Evolutionary conservation across 2,797 vertebrate genomes (phyloP), one percentile per base, ranked within the genome.

Genomic region (Antennarius maculatus): DNA sequence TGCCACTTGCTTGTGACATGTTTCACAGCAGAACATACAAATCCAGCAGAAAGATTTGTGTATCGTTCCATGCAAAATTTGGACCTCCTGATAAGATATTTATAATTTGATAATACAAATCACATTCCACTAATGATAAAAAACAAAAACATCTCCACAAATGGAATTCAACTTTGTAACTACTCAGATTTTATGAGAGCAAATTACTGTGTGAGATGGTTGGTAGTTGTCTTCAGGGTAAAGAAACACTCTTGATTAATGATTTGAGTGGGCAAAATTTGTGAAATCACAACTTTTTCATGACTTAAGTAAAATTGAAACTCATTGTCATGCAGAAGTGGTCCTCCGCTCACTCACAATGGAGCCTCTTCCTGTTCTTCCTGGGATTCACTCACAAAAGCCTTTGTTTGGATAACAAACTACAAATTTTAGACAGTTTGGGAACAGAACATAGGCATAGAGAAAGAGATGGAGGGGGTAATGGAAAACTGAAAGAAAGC

Each of bases 351-450:
- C 54, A 79, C 62, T 76, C 80, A 64, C 28, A 74, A 80, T 29
- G 74, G 60, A 81, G 76, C 72, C 29, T 70, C 68, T 49, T 78
- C 71, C 66, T 53, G 65, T 84, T 71, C 88, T 86, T 81, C 0
- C 51, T 0, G 81, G 84, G 77, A 79, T 82, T 83, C 74, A 72
- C 77, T 87, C 66, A 86, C 86, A 87, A 89, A 88, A 84, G 86
- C 75, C 69, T 88, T 87, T 89, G 86, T 90, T 85, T 86, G 82
- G 79, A 82, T 84, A 86, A 84, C 86, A 86, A 85, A 84, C 83
- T 82, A 82, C 66, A 83, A 70, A 84, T 81, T 88, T 89, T 82
- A 85, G 79, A 84, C 66, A 82, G 81, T 89, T 86, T 84, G 84
- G 74, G 86, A 81, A 82, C 39, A 80, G 56, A 27, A 69, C 49